Conservation (phyloP, 2,113 vertebrate species). For the Myotis yumanensis region DNA sequence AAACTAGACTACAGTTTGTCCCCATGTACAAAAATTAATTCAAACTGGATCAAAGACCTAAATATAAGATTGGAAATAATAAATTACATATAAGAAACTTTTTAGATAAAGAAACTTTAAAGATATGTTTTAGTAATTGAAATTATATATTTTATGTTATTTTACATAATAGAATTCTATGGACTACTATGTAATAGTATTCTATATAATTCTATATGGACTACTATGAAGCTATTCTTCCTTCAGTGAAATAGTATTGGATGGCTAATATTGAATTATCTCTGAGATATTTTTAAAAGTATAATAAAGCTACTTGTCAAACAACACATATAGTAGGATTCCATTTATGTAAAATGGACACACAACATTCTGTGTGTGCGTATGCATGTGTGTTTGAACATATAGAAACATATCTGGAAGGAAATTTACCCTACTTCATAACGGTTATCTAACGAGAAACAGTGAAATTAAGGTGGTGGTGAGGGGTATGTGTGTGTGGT, state of each 20-base stretch:
- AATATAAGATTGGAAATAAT: background rate
- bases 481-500: background rate
- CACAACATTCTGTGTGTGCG: background rate
- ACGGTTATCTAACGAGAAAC: background rate
- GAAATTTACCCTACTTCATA: background rate
- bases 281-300: background rate
- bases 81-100: background rate
- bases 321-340: background rate
- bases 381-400: background rate
- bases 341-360: background rate
- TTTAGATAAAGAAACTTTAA: background rate
- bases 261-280: background rate
- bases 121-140: background rate
- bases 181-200: background rate
- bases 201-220: background rate
- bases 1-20: background rate
- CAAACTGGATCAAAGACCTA: background rate
- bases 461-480: background rate
- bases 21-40: background rate
- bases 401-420: background rate
- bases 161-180: background rate
- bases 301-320: background rate
- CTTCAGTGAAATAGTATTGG: background rate
- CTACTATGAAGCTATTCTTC: background rate
- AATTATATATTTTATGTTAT: background rate